Base-by-base conservation (phyloP, 2,797 vertebrate genomes). In the Eulemur albifrons region DNA sequence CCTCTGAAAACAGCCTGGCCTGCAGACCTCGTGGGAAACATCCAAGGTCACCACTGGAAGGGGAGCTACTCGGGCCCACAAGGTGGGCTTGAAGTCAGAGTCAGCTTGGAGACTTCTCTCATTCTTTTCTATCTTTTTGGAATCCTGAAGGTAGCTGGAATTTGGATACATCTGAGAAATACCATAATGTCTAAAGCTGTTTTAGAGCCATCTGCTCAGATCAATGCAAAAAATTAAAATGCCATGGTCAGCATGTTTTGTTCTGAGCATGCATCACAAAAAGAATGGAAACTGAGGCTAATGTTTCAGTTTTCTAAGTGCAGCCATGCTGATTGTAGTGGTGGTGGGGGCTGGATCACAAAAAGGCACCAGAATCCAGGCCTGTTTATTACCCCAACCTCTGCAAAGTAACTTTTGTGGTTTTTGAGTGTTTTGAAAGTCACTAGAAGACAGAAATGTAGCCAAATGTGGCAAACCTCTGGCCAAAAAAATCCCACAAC, bases 401-500 rank as follows among this genome's bases (percentile, higher is more conserved):
- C 83, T 97, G 79, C 43, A 89, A 97, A 95, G 84, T 97, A 97
- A 97, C 88, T 90, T 97, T 21, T 93, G 98, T 94, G 92, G 50
- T 67, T 98, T 96, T 92, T 97, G 94, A 97, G 87, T 96, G 73
- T 97, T 97, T 97, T 95, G 90, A 97, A 97, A 97, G 91, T 97
- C 96, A 95, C 91, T 95, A 84, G 95, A 97, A 98, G 97, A 80
- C 82, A 90, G 94, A 97, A 97, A 96, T 81, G 81, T 97, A 84
- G 93, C 83, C 86, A 95, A 95, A 54, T 85, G 81, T 97, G 92
- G 85, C 88, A 97, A 85, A 75, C 69, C 95, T 98, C 90, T 93
- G 95, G 95, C 76, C 80, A 73, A 96, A 77, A 97, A 97, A 76
- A 93, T 90, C 52, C 92, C 96, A 88, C 86, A 96, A 84, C 75